These are phyloP conservation scores for Oceanodroma tethys DNA, from an alignment of 2,113 vertebrate species.

Conservation along the genomic window DNA sequence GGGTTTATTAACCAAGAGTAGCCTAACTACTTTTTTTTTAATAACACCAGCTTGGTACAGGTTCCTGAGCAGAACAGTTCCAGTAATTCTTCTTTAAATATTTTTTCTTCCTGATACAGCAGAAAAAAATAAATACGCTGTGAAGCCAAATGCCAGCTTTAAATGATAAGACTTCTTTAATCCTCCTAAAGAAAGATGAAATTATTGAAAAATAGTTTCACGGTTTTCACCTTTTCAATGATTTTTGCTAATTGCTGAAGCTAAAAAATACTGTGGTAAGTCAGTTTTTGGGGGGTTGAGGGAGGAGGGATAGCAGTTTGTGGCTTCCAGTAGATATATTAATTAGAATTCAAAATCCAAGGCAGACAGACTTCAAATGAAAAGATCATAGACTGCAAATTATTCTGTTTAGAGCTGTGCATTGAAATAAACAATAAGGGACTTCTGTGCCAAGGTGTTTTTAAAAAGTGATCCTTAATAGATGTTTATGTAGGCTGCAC, in stretches of 20 bases:
- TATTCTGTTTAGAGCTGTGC: not conserved
- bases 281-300: not conserved
- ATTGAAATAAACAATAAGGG: not conserved
- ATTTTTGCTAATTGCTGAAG: not conserved
- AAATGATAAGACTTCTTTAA: not conserved
- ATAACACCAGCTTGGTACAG: not conserved
- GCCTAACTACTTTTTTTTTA: not conserved
- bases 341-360: conserved; percentile 15
- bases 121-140: not conserved
- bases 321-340: not conserved
- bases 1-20: not conserved
- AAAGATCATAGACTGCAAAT: not conserved
- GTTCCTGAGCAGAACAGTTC: not conserved
- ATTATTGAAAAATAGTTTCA: not conserved
- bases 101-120: not conserved
- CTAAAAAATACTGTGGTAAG: not conserved
- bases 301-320: not conserved
- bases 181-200: not conserved
- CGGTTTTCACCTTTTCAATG: not conserved
- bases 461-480: not conserved
- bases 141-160: not conserved
- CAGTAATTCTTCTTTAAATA: not conserved
- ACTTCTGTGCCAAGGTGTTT: not conserved
- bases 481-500: not conserved
- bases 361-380: not conserved